These are phyloP conservation scores for Eriosoma lanigerum DNA, from an alignment of 1,140 invertebrate genomes.

Conservation along the genomic window DNA sequence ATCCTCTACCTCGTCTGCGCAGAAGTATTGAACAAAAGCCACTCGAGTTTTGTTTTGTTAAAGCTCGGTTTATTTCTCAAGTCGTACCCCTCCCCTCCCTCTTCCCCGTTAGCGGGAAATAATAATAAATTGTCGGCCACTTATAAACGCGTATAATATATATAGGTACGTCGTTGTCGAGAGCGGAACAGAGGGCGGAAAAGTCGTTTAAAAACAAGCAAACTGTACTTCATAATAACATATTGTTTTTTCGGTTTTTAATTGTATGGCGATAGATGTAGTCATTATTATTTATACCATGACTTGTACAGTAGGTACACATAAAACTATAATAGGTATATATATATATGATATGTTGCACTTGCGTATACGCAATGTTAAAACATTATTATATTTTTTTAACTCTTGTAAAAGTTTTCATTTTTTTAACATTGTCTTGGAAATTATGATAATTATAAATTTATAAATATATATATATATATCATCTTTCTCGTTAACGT, in stretches of 20 bases:
- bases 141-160: slow-evolving; percentile 1
- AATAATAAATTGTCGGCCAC: slow-evolving; percentile 36
- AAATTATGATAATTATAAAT: too few relatives aligned
- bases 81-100: slow-evolving; percentile 2
- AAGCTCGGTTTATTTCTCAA: slow-evolving; percentile 39
- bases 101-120: neutral
- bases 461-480: neutral
- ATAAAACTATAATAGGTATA: neutral
- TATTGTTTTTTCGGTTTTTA: slow-evolving; percentile 40
- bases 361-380: too few relatives aligned
- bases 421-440: neutral
- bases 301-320: neutral
- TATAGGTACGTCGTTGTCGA: neutral
- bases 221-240: slow-evolving; percentile 6
- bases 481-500: neutral
- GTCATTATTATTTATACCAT: slow-evolving; percentile 25
- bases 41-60: slow-evolving; percentile 39
- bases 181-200: neutral
- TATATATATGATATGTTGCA: too few relatives aligned
- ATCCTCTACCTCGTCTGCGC: neutral
- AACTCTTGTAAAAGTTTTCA: slow-evolving; percentile 4
- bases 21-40: neutral
- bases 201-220: slow-evolving; percentile 36
- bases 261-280: neutral
- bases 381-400: slow-evolving; percentile 4